Conservation (phyloP, 37 sponge, comb jelly and placozoan species). For the Ianthella basta region DNA sequence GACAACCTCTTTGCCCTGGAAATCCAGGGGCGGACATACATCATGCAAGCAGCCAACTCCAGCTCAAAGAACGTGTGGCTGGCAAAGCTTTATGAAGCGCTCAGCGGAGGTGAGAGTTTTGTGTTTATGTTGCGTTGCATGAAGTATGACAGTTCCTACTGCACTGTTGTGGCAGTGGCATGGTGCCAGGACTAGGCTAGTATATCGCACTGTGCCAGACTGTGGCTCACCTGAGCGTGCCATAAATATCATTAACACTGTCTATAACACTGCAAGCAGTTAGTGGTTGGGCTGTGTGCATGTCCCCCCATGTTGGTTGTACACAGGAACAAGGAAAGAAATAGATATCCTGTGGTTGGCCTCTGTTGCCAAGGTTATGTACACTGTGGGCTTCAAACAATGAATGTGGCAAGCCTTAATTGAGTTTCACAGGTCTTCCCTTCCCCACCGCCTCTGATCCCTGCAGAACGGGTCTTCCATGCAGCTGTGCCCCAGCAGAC, state of each 20-base stretch:
- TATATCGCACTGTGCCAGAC: neutral
- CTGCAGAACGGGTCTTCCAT: conserved; percentile 72
- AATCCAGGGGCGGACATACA: conserved; percentile 67
- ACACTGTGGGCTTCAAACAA: too few species aligned
- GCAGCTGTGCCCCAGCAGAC: conserved; percentile 70
- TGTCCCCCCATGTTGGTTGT: too few species aligned
- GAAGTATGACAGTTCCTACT: neutral
- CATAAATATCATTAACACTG: neutral
- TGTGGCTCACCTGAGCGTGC: neutral
- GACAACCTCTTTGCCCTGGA: conserved; percentile 78
- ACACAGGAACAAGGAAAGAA: too few species aligned
- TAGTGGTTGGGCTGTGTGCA: too few species aligned
- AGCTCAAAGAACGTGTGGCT: conserved; percentile 79
- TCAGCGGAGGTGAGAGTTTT: conserved; percentile 33
- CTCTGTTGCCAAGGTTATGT: too few species aligned
- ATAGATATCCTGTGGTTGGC: too few species aligned
- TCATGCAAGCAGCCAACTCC: conserved; percentile 62
- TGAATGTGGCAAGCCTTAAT: neutral
- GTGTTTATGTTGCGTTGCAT: too few species aligned
- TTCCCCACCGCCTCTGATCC: neutral
- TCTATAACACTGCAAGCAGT: too few species aligned
- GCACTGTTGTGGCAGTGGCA: neutral
- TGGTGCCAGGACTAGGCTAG: conserved; percentile 78
- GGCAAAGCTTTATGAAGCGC: conserved; percentile 70
- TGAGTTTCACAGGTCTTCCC: neutral